These are phyloP conservation scores for Ceratoteleas bidentatus DNA, from an alignment of 1,140 invertebrate genomes.

Conservation along the genomic window DNA sequence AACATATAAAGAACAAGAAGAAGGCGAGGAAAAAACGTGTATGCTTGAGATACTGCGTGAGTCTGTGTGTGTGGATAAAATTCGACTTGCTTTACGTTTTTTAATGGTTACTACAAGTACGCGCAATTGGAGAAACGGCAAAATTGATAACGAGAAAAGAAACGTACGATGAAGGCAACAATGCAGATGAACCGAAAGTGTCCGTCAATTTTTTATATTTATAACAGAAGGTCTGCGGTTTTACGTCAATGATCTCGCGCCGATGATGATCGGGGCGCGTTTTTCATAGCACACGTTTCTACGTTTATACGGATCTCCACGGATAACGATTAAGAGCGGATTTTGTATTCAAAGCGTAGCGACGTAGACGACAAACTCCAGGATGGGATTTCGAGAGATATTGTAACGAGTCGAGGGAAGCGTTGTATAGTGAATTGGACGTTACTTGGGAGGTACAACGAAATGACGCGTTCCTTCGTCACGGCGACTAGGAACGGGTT, in stretches of 20 bases:
- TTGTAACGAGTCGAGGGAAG: constrained; percentile 32
- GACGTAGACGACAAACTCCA: constrained; percentile 70
- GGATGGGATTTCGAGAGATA: constrained; percentile 38
- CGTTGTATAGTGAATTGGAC: constrained; percentile 69
- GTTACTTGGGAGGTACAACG: constrained; percentile 78
- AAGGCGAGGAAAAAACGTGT: constrained; percentile 32
- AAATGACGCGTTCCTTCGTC: constrained; percentile 70
- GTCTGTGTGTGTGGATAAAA: constrained; percentile 44
- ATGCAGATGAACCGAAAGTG: constrained; percentile 19
- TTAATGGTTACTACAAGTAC: no score
- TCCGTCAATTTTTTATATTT: constrained; percentile 52
- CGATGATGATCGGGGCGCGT: constrained; percentile 11
- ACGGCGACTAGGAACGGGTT: constrained; percentile 49
- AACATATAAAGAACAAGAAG: no score
- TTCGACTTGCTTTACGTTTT: constrained; percentile 35
- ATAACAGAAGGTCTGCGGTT: constrained; percentile 51
- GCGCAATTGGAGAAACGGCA: no score
- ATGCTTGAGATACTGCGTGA: constrained; percentile 60
- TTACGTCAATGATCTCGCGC: constrained; percentile 66
- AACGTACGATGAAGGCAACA: constrained; percentile 25
- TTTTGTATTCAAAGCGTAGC: constrained; percentile 74
- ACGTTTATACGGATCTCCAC: constrained; percentile 79
- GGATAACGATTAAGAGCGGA: constrained; percentile 54
- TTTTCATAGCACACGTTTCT: constrained; percentile 71
- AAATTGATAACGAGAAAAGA: background rate